A percentile compares a stretch with the other conserved stretches of the same genome.
These are phyloP conservation scores for Nylanderia fulva DNA, from an alignment of 1,140 invertebrate species.

Conservation along the genomic window DNA sequence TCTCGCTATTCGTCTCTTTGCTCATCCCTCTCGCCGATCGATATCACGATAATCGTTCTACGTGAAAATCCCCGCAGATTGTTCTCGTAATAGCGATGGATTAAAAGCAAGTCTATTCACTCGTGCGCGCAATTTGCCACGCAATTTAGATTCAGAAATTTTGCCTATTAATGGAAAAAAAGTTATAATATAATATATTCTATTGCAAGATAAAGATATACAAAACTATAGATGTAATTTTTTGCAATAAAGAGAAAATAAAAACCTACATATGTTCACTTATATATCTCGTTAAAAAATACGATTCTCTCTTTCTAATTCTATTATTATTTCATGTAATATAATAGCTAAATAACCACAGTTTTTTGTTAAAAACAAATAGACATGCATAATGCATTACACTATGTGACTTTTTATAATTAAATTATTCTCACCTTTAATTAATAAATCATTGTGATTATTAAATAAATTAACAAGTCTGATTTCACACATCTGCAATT, in stretches of 20 bases:
- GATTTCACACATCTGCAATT: background rate
- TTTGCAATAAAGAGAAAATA: background rate
- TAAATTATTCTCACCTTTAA: background rate
- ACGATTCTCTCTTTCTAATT: background rate
- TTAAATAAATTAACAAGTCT: slow-evolving; percentile 8
- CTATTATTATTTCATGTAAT: background rate
- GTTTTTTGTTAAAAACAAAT: background rate
- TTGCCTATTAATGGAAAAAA: background rate
- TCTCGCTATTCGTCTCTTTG: slow-evolving; percentile 5
- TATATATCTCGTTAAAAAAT: no score
- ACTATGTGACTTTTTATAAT: no score
- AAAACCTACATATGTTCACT: background rate
- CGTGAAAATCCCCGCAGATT: slow-evolving; percentile 47
- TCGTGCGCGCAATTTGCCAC: background rate
- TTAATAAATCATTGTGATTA: background rate
- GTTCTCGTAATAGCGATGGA: slow-evolving; percentile 36
- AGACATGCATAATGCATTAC: no score
- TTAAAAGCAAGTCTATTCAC: slow-evolving; percentile 9
- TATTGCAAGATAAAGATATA: background rate
- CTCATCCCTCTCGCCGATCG: slow-evolving; percentile 18
- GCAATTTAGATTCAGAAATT: background rate
- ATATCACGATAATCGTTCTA: slow-evolving; percentile 42
- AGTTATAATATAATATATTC: background rate
- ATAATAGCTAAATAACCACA: background rate
- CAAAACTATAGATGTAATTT: background rate